Evolutionary conservation across 1,140 invertebrate species (phyloP), one percentile per base, ranked within the genome.

Genomic region (Heterodera schachtii): DNA sequence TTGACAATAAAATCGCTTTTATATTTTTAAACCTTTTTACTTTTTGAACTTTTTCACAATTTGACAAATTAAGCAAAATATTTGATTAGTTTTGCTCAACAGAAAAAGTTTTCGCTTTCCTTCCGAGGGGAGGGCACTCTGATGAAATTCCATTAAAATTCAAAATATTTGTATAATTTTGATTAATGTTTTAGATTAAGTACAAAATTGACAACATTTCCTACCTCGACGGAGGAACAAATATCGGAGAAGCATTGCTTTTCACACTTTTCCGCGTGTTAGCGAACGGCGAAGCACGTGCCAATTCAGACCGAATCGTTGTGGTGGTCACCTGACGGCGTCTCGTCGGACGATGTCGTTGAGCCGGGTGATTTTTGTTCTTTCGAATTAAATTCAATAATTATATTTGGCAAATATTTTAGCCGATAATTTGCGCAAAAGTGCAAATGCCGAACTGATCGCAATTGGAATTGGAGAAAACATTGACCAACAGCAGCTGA

Each of bases 251-350:
- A 49, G 89, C 88, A 11, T 75, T 89, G 44, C 83, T 83, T 47
- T 84, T 88, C 21, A 80, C 89, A 31, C 49, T 89, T 13, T 84
- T 86, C 52, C 84, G 82, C 49, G 57, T 19, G 19, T 16, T 60
- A 60, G 86, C 82, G 47, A 88, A 90, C 64, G 81, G 86, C 82
- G 87, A 84, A 31, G 83, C 87, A 19, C 31, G 87, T 52, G 83
- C 84, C 3, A 88, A 88, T 57, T 66, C 77, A 9, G 83, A 88
- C 64, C 87, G 86, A 78, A 87, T 89, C 16, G 88, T 86, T 11
- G 81, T 89, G 43, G 87, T 90, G 31, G 82, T 89, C 47, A 89
- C 87, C 11, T n/a, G 87, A 89, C 79, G 87, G 88, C 60, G 88
- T 88, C 73, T 88, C 87, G n/a, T 87, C 89, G 76, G 87, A 88